Evolutionary conservation across 2,113 vertebrate genomes (phyloP), one percentile per base, ranked within the genome.

Genomic region (Melanocharis versteri): DNA sequence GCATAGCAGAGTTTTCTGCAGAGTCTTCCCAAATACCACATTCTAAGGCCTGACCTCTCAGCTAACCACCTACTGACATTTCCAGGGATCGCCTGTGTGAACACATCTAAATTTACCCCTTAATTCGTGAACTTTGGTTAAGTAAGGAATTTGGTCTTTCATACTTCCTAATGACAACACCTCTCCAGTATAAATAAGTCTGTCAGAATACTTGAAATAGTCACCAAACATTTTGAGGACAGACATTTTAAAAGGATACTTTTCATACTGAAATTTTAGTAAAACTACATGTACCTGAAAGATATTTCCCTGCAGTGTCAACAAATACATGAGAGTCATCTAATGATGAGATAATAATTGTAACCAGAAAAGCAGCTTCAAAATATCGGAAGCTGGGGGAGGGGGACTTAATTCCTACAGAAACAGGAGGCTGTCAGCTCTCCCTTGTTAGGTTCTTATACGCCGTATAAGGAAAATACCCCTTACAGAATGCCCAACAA

Each of bases 71-170:
- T 30, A 27, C 39, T 77, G 70, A 69, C 47, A 66, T 58, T 90
- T 92, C 64, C 51, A 90, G 62, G 57, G 79, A 93, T 72, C 0
- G 9, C 31, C 28, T 80, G 47, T 57, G 82, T 42, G 54, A 95
- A 75, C 47, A 62, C 31, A 80, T 50, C 78, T 96, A 94, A 93
- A 94, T 93, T 83, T 90, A 95, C 31, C 35, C 71, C 60, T 73
- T 77, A 90, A 88, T 71, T 88, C 0, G 0, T 39, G 23, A 81
- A 78, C 64, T 81, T 70, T 27, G 40, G 80, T 93, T 90, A 90
- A 86, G 92, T 37, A 83, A 22, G 56, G 65, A 88, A 94, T 83
- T 86, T 33, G 13, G 39, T 90, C 47, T 88, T 92, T 73, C 82
- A 21, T 39, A n/a, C 61, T 77, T 58, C 44, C 84, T 42, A 79